Conservation (phyloP, 2,888 invertebrate genomes). For the Hirtodrosophila trivittata region DNA sequence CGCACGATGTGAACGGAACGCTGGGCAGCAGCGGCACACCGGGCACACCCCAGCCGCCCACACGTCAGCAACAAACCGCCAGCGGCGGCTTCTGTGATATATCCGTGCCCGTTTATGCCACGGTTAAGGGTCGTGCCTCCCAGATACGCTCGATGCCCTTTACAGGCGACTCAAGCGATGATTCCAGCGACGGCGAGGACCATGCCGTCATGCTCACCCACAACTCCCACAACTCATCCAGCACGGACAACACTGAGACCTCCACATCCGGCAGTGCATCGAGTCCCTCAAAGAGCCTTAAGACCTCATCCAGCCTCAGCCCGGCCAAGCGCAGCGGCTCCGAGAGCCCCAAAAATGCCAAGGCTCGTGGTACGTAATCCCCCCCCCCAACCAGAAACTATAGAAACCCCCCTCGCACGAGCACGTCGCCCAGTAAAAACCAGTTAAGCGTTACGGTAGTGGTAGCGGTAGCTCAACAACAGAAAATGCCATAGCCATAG, state of each 20-base stretch:
- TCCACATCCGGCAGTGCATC: conserved; percentile 88
- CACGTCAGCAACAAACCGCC: conserved; percentile 83
- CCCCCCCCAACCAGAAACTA: neutral
- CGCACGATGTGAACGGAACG: conserved; percentile 79
- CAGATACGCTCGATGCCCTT: conserved; percentile 98
- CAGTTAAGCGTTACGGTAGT: conserved; percentile 44
- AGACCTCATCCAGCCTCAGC: conserved; percentile 92
- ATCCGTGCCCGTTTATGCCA: conserved; percentile 97
- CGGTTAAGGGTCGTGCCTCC: conserved; percentile 97
- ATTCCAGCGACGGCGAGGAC: conserved; percentile 96
- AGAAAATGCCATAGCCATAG: too few species aligned
- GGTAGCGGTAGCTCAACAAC: conserved; percentile 24
- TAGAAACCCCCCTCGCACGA: conserved; percentile 17
- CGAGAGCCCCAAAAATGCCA: conserved; percentile 89
- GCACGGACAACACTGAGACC: conserved; percentile 86
- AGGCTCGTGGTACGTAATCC: conserved; percentile 89
- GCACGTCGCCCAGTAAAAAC: conserved; percentile 13
- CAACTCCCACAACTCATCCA: conserved; percentile 84
- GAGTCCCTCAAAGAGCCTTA: conserved; percentile 93
- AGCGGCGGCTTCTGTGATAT: conserved; percentile 94
- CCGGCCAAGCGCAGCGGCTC: conserved; percentile 94
- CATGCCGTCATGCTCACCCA: conserved; percentile 84
- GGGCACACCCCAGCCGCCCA: conserved; percentile 82
- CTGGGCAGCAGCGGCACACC: conserved; percentile 63
- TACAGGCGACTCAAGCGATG: conserved; percentile 97